Percentiles rank a stretch among this genome's conserved stretches.
Evolutionary conservation across 2,113 vertebrate genomes (phyloP).

Genomic region (Cyrtonyx montezumae): DNA sequence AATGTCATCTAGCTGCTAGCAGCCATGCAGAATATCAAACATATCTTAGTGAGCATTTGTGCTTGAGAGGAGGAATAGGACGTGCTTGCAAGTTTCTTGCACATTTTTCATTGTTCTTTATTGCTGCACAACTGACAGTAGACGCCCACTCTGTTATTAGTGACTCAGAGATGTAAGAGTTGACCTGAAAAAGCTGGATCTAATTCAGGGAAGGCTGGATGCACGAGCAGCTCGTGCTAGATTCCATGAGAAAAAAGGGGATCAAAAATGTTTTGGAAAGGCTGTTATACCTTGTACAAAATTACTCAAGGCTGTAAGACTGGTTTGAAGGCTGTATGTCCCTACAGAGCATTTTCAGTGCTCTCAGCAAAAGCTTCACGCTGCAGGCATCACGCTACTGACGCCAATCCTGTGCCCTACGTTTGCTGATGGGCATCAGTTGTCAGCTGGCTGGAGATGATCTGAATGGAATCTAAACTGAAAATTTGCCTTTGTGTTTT

Average conservation of each 20-base stretch:
- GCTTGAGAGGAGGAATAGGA: neutral
- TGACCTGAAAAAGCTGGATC: constrained; percentile 1
- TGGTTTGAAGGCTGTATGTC: neutral
- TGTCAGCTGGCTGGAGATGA: neutral
- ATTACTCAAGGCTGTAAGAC: neutral
- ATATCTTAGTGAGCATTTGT: neutral
- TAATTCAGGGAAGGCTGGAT: neutral
- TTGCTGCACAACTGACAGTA: neutral
- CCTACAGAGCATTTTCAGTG: neutral
- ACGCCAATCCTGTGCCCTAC: neutral
- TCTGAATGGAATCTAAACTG: neutral
- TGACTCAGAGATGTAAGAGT: neutral
- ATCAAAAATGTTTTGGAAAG: neutral
- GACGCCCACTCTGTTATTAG: neutral
- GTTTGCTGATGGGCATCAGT: neutral
- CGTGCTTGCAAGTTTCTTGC: neutral
- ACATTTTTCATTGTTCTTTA: neutral
- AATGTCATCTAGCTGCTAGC: neutral
- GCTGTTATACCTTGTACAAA: neutral
- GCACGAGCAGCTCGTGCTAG: neutral
- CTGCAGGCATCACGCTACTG: neutral
- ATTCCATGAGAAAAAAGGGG: neutral
- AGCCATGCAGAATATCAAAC: neutral
- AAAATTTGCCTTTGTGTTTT: neutral
- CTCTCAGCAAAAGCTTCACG: neutral